Evolutionary conservation across 1,140 invertebrate species (phyloP).

Genomic region (Aleiodes sp.): DNA sequence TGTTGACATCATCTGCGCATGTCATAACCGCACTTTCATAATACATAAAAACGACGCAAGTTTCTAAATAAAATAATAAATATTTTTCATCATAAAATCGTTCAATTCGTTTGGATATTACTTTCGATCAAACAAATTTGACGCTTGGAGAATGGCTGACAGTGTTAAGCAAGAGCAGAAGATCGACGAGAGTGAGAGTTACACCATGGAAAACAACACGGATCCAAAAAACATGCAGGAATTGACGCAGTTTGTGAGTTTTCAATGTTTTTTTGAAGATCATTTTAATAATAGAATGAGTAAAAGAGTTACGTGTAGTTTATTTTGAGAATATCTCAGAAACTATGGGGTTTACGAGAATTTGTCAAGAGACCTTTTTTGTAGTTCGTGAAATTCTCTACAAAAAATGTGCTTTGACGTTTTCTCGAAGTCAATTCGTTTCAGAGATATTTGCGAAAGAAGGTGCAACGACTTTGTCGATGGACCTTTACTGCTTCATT

Average conservation of each 20-base stretch:
- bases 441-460: too few relatives aligned
- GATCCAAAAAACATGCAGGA: constrained; percentile 96
- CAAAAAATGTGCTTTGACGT: too few relatives aligned
- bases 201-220: constrained; percentile 69
- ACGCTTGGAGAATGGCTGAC: constrained; percentile 69
- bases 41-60: not conserved
- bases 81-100: not conserved
- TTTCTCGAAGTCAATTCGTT: constrained; percentile 20
- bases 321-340: too few relatives aligned
- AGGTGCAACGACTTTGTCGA: too few relatives aligned
- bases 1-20: not conserved
- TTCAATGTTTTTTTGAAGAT: not conserved
- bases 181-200: constrained; percentile 69
- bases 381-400: too few relatives aligned
- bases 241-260: constrained; percentile 91
- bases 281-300: too few relatives aligned
- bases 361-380: too few relatives aligned
- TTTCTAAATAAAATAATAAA: not conserved
- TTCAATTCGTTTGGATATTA: too few relatives aligned
- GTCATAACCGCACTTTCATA: not conserved
- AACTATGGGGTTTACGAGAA: too few relatives aligned
- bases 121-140: constrained; percentile 9
- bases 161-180: constrained; percentile 70
- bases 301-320: too few relatives aligned
- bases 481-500: too few relatives aligned